These are phyloP conservation scores for Hypsibius dujardini DNA, from an alignment of 1,140 invertebrate genomes.

Conservation along the genomic window DNA sequence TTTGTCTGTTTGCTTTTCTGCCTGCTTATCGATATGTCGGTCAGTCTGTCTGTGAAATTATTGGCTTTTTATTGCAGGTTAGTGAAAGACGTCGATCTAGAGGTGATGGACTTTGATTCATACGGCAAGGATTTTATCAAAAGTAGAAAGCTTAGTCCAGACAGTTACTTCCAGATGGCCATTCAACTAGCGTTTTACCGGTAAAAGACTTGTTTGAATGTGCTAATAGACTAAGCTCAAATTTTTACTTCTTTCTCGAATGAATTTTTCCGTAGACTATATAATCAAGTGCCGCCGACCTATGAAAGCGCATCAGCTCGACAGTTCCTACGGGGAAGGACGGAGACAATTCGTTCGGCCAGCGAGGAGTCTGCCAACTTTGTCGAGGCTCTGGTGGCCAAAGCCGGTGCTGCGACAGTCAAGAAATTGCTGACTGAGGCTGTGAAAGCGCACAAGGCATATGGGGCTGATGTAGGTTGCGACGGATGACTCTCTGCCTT, in stretches of 20 bases:
- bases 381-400: constrained; percentile 45
- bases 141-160: constrained; percentile 58
- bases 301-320: constrained; percentile 71
- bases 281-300: constrained; percentile 53
- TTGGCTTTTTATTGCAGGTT: constrained; percentile 30
- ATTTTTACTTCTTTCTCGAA: constrained; percentile 23
- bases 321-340: constrained; percentile 59
- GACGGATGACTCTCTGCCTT: not conserved
- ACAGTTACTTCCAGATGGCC: constrained; percentile 79
- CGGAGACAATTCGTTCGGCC: constrained; percentile 75
- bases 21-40: no score
- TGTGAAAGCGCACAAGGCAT: constrained; percentile 58
- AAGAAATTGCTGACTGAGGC: constrained; percentile 49
- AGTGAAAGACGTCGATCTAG: constrained; percentile 30
- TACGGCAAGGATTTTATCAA: constrained; percentile 70
- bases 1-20: no score
- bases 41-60: no score
- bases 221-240: no score
- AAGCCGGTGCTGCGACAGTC: constrained; percentile 32
- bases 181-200: constrained; percentile 69
- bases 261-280: constrained; percentile 44
- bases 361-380: constrained; percentile 58
- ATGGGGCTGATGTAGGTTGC: constrained; percentile 45
- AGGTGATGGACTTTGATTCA: constrained; percentile 31
- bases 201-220: constrained; percentile 16